These are phyloP conservation scores for Heteropelma amictum DNA, from an alignment of 2,888 invertebrate genomes.

Conservation along the genomic window DNA sequence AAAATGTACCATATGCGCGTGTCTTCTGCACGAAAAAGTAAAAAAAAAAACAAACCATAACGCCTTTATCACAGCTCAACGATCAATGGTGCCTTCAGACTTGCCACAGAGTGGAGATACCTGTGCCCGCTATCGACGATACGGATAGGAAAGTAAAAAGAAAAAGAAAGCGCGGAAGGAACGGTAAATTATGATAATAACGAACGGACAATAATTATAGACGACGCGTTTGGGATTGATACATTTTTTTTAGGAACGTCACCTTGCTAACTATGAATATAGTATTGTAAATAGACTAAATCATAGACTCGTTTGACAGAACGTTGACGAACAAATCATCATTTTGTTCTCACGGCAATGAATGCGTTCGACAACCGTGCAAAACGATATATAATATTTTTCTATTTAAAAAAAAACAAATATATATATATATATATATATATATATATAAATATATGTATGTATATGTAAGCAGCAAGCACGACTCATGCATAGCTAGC, in stretches of 20 bases:
- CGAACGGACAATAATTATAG: conserved; percentile 67
- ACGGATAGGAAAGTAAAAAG: background rate
- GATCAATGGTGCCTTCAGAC: conserved; percentile 75
- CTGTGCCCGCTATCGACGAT: conserved; percentile 48
- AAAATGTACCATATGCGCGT: background rate
- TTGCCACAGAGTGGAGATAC: conserved; percentile 72
- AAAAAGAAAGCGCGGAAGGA: background rate
- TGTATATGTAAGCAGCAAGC: conserved; percentile 43
- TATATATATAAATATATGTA: too few relatives aligned
- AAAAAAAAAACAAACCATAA: too few relatives aligned
- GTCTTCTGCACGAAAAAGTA: conserved; percentile 42
- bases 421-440: conserved; percentile 25
- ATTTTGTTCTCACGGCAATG: conserved; percentile 62
- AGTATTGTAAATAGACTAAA: conserved; percentile 71
- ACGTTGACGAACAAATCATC: conserved; percentile 34
- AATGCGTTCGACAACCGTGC: conserved; percentile 63
- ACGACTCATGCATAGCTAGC: conserved; percentile 55
- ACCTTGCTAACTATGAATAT: conserved; percentile 71
- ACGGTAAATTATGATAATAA: conserved; percentile 12
- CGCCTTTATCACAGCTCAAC: conserved; percentile 66
- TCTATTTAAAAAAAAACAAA: conserved; percentile 64
- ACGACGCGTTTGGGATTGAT: background rate
- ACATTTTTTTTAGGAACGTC: conserved; percentile 62
- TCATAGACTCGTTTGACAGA: conserved; percentile 25
- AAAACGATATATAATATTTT: conserved; percentile 63